These are phyloP conservation scores for Sebastes hubbsi DNA, from an alignment of 2,797 vertebrate genomes.

Conservation along the genomic window DNA sequence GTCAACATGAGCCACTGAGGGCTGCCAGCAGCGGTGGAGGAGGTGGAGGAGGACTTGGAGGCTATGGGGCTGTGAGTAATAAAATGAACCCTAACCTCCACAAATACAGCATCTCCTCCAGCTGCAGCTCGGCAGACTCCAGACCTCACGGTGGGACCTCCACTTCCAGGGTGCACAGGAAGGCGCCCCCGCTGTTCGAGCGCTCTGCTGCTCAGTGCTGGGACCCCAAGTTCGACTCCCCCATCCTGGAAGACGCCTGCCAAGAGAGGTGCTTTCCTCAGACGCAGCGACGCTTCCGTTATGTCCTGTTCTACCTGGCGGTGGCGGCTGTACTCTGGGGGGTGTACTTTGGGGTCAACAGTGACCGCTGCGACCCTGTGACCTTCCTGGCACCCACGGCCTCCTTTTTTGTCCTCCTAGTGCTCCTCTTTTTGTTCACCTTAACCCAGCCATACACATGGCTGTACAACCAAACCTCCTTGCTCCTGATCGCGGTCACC, in stretches of 20 bases:
- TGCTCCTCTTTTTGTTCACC: conserved; percentile 90
- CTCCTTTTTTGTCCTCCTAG: conserved; percentile 87
- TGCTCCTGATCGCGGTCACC: conserved; percentile 88
- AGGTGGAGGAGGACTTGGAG: conserved; percentile 50
- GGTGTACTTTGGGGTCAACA: conserved; percentile 88
- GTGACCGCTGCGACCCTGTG: conserved; percentile 78
- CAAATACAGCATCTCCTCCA: conserved; percentile 97
- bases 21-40: conserved; percentile 62
- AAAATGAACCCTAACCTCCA: conserved; percentile 84
- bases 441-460: conserved; percentile 88
- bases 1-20: conserved; percentile 56
- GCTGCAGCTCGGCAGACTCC: conserved; percentile 93
- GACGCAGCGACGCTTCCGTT: conserved; percentile 93
- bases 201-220: conserved; percentile 95
- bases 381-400: conserved; percentile 87
- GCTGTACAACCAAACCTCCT: conserved; percentile 88
- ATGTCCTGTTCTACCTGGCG: conserved; percentile 93
- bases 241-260: conserved; percentile 94
- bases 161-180: conserved; percentile 72
- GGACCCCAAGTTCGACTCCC: conserved; percentile 96
- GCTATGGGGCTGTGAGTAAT: conserved; percentile 50
- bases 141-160: conserved; percentile 72
- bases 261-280: conserved; percentile 96
- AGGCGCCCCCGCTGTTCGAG: conserved; percentile 92
- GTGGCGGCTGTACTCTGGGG: conserved; percentile 91